phyloP scores from a whole-genome alignment of 2,113 vertebrate species.

The Balaenoptera acutorostrata region DNA sequence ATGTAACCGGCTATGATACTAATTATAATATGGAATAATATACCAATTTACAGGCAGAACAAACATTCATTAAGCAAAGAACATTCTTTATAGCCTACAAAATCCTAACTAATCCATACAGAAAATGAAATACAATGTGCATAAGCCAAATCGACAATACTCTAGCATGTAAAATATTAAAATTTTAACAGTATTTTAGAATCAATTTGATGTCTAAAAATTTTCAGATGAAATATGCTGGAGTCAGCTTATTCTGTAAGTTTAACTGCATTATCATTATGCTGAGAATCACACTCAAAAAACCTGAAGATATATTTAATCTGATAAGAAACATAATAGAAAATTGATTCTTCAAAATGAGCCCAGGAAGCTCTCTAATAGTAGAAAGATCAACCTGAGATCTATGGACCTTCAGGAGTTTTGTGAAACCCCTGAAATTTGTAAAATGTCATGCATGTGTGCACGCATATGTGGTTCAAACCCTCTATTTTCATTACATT shows the following conservation, averaged over 20 bases:
- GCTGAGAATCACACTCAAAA: not conserved
- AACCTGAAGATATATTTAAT: not conserved
- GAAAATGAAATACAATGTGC: not conserved
- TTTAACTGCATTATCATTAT: not conserved
- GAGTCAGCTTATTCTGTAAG: not conserved
- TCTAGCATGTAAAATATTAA: not conserved
- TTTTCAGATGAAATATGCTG: constrained; percentile 5
- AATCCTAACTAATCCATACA: not conserved
- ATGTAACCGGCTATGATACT: not conserved
- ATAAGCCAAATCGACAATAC: not conserved
- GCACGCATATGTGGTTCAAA: not conserved
- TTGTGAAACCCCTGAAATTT: not conserved
- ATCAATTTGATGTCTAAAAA: not conserved
- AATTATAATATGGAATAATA: not conserved
- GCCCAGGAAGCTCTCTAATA: not conserved
- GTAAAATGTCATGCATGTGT: not conserved
- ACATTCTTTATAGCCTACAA: not conserved
- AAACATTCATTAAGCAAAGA: not conserved
- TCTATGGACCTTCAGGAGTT: not conserved
- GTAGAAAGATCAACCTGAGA: not conserved
- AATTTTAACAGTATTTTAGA: not conserved
- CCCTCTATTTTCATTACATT: not conserved
- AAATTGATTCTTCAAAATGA: not conserved
- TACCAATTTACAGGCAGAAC: not conserved
- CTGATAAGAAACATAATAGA: not conserved